A percentile compares a stretch with the other conserved stretches of the same genome.
These are phyloP conservation scores for Gortyna flavago DNA, from an alignment of 2,888 invertebrate genomes.

Conservation along the genomic window DNA sequence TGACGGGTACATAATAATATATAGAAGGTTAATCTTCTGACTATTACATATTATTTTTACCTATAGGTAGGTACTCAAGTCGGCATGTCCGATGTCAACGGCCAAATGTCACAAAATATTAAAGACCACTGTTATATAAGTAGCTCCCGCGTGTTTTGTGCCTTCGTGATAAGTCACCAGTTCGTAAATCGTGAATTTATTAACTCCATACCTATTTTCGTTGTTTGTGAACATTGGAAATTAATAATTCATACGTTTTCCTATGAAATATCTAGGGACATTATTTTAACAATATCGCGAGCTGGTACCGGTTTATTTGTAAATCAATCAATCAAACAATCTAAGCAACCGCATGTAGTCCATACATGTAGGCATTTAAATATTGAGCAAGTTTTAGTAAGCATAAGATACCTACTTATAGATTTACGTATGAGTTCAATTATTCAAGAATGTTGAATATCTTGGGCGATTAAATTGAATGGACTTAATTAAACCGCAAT, in stretches of 20 bases:
- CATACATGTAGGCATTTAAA: constrained; percentile 24
- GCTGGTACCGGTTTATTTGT: constrained; percentile 42
- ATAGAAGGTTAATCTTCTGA: background rate
- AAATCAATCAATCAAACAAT: too few relatives aligned
- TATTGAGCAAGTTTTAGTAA: constrained; percentile 29
- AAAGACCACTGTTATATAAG: constrained; percentile 2
- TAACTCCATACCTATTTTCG: constrained; percentile 16
- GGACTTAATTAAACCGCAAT: background rate
- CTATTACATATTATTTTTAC: background rate
- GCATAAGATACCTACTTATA: background rate
- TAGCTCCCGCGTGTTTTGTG: constrained; percentile 15
- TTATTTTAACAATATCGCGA: constrained; percentile 47
- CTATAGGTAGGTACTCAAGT: background rate
- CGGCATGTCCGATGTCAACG: background rate
- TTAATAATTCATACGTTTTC: constrained; percentile 46
- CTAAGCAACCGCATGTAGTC: background rate
- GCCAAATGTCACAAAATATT: constrained; percentile 2
- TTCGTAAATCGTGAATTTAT: constrained; percentile 50
- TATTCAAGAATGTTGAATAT: constrained; percentile 34
- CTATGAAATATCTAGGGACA: constrained; percentile 15
- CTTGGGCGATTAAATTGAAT: background rate
- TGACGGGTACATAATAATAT: background rate
- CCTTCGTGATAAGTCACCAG: constrained; percentile 34
- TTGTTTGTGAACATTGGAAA: constrained; percentile 29
- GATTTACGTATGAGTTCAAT: constrained; percentile 15